phyloP scores from a whole-genome alignment of 2,113 vertebrate species.

The Embiotoca jacksoni region DNA sequence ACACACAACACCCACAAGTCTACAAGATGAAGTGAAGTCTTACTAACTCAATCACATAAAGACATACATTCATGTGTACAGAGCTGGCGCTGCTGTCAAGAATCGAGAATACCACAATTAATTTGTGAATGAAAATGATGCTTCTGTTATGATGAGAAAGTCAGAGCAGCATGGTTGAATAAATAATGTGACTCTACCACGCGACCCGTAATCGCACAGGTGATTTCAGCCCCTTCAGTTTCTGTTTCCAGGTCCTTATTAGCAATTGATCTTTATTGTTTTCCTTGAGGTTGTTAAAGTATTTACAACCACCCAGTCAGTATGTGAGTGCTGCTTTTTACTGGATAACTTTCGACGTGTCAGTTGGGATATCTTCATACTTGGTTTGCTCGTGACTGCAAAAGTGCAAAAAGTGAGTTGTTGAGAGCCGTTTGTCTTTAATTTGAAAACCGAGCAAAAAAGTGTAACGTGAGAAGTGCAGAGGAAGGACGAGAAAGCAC shows the following conservation, averaged over 20 bases:
- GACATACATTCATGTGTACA: too few species aligned
- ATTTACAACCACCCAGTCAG: constrained; percentile 5
- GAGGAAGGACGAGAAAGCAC: constrained; percentile 5
- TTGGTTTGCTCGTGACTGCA: neutral
- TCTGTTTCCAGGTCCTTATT: neutral
- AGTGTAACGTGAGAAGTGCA: constrained; percentile 1
- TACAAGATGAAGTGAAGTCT: too few species aligned
- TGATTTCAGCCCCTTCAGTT: neutral
- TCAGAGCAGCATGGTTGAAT: neutral
- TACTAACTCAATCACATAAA: too few species aligned
- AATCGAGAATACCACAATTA: neutral
- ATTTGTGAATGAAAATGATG: neutral
- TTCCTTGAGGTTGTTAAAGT: constrained; percentile 8
- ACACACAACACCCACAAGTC: too few species aligned
- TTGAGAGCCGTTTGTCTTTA: neutral
- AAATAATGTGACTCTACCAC: neutral
- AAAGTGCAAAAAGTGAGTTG: constrained; percentile 7
- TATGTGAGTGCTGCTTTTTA: constrained; percentile 23
- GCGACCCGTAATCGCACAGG: neutral
- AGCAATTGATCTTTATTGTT: constrained; percentile 3
- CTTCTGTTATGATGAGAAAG: neutral
- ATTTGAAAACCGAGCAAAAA: neutral
- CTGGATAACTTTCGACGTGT: constrained; percentile 6
- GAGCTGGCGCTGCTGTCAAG: neutral
- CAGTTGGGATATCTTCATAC: constrained; percentile 13